phyloP scores from a whole-genome alignment of 2,888 invertebrate species.

The Xanthia togata region DNA sequence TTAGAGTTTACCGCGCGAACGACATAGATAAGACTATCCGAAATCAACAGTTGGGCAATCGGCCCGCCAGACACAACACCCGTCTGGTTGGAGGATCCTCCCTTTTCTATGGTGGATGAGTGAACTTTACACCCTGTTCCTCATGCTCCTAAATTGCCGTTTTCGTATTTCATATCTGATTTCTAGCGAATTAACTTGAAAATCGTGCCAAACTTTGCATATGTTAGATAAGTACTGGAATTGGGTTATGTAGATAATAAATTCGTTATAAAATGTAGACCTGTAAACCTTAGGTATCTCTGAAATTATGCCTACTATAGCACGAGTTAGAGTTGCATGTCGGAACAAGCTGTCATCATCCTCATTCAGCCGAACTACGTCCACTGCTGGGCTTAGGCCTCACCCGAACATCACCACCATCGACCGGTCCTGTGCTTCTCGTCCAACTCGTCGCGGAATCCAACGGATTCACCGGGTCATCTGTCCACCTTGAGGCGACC shows the following conservation, averaged over 20 bases:
- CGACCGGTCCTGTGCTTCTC: neutral
- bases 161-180: constrained; percentile 12
- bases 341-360: neutral
- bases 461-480: neutral
- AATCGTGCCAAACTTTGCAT: constrained; percentile 46
- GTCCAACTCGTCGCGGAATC: no score
- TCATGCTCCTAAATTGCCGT: no score
- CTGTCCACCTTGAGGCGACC: no score
- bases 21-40: no score
- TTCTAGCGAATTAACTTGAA: constrained; percentile 24
- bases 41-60: no score
- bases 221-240: constrained; percentile 39
- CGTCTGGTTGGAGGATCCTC: no score
- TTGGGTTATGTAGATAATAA: constrained; percentile 30
- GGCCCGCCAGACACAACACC: no score
- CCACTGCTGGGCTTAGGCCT: neutral
- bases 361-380: neutral
- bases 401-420: neutral
- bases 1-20: no score
- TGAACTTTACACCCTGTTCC: no score
- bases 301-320: neutral
- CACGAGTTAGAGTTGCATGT: neutral
- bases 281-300: neutral
- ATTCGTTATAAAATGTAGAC: neutral
- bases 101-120: no score